phyloP scores from a whole-genome alignment of 2,113 vertebrate genomes.

The Ammodytes dubius region DNA sequence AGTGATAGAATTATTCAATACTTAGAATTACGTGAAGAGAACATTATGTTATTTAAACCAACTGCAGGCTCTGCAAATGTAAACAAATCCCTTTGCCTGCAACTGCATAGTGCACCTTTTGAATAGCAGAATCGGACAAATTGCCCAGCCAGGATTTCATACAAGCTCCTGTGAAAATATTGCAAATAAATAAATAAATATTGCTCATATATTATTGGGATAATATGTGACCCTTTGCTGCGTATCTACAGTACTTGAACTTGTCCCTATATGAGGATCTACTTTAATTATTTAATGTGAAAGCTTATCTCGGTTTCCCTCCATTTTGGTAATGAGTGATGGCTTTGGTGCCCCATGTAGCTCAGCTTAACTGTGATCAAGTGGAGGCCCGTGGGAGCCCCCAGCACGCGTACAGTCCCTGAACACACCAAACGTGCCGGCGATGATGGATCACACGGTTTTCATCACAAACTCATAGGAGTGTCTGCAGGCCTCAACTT shows the following conservation, averaged over 20 bases:
- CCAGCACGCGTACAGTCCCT: conserved; percentile 86
- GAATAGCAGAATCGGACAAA: background rate
- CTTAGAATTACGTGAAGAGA: no score
- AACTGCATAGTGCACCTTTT: no score
- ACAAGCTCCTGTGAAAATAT: background rate
- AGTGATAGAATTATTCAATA: no score
- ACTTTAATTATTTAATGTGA: conserved; percentile 77
- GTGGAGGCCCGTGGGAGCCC: conserved; percentile 92
- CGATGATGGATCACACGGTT: conserved; percentile 94
- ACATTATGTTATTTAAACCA: no score
- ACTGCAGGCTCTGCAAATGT: no score
- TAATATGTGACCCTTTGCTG: conserved; percentile 26
- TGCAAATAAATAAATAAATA: background rate
- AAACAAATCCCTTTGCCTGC: no score
- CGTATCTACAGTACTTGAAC: conserved; percentile 5
- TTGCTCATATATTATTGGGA: background rate
- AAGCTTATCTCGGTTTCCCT: conserved; percentile 83
- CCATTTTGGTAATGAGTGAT: conserved; percentile 90
- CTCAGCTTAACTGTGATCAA: conserved; percentile 90
- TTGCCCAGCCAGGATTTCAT: background rate
- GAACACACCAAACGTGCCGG: conserved; percentile 87
- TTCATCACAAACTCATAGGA: conserved; percentile 92
- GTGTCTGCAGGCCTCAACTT: conserved; percentile 84
- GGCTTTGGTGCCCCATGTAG: conserved; percentile 78
- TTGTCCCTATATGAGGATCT: conserved; percentile 20